Base-by-base conservation (phyloP, 92 coral and sea anemone genomes). In the Epizoanthus ramosus region DNA sequence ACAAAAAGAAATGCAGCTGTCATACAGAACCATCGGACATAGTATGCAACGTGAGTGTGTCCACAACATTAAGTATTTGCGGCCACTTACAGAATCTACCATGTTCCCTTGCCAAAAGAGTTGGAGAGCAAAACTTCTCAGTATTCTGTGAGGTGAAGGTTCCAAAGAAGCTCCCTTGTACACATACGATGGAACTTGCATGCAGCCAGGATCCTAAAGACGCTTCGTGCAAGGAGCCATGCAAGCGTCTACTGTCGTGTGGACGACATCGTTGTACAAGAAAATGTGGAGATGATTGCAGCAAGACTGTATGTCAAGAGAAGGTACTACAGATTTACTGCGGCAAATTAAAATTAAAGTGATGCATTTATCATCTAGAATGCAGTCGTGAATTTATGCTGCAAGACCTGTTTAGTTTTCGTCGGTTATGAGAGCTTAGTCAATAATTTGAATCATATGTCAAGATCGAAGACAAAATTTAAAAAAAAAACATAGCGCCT, bases 211-310 rank as follows among this genome's bases (percentile, higher is more conserved):
- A 25, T 28, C 85, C 64, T 3, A 41, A 76, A 2, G 52, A 53
- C 0, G 81, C 76, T n/a, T 33, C 37, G 33, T 92, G 97, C 79
- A 39, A 35, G 57, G 83, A 24, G 61, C 86, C 64, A 0, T 92
- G 97, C 45, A 43, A 79, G 6, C 80, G 66, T 47, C 47, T 21
- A 14, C 92, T 90, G 17, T 70, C 75, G 5, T 92, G 97, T 74
- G 91, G 87, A 58, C 16, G 23, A 21, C 89, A 85, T 58, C 37
- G 58, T 10, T 85, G 89, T 45, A 50, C 60, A 37, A 76, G 82
- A 3, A 58, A 43, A 17, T 80, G 89, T 39, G 56, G 68, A 18
- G 68, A 57, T 8, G 80, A 75, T 58, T 58, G 67, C 28, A 53
- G 67, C 68, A n/a, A 57, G 17, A 35, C 68, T 18, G 57, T 58